phyloP scores from a whole-genome alignment of 2,888 invertebrate species.

The Koerneria pararmatus region DNA sequence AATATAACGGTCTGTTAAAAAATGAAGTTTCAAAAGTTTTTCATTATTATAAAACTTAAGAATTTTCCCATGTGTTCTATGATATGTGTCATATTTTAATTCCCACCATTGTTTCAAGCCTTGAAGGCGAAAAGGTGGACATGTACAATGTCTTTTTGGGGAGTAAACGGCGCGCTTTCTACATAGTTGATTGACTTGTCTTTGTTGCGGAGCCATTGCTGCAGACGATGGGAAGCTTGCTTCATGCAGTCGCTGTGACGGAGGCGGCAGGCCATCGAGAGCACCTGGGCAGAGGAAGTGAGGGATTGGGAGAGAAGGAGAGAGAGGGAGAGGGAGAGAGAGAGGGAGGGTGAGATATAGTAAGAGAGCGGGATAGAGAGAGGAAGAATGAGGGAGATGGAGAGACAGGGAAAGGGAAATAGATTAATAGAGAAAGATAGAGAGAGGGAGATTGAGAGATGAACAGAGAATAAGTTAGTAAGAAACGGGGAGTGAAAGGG shows the following conservation, averaged over 20 bases:
- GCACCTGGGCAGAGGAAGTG: too few species aligned
- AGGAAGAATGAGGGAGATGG: neutral
- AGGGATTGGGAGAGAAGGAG: too few species aligned
- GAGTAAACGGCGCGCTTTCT: neutral
- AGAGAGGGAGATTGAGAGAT: neutral
- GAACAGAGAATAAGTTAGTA: neutral
- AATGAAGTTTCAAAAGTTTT: too few species aligned
- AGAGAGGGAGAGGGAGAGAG: neutral
- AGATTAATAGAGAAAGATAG: neutral
- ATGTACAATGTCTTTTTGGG: constrained; percentile 7
- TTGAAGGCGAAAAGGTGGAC: too few species aligned
- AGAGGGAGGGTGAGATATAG: neutral
- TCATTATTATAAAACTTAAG: constrained; percentile 12
- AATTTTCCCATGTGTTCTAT: neutral
- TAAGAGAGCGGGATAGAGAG: neutral
- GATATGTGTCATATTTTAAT: too few species aligned
- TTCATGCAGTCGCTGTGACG: constrained; percentile 40
- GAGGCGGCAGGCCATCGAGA: neutral
- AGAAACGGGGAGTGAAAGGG: neutral
- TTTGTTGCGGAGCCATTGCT: constrained; percentile 36
- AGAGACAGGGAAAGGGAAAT: neutral
- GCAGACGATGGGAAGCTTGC: constrained; percentile 33
- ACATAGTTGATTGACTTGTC: constrained; percentile 25
- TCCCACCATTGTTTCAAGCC: too few species aligned
- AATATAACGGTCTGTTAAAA: too few species aligned